Base-by-base conservation (phyloP, 2,797 vertebrate genomes). In the Dromococcyx pavoninus region DNA sequence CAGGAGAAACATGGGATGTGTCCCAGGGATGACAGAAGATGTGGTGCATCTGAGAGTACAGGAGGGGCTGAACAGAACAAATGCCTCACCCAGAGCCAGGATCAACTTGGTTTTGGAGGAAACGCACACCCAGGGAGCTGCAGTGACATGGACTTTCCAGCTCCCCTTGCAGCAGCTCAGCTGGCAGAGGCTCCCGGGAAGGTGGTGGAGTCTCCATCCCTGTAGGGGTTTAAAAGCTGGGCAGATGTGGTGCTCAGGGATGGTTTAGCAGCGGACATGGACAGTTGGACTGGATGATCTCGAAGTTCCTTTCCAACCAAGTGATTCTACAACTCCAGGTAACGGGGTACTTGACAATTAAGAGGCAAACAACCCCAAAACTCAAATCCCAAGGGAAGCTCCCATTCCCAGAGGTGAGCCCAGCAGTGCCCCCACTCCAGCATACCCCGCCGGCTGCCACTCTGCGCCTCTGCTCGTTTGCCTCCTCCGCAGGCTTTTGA, bases 321-420 rank as follows among this genome's bases (percentile, higher is more conserved):
- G 39, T 14, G 39, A 41, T 41, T 41, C 48, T n/a, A 30, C 0
- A 0, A 22, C 51, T 54, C 33, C 32, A 83, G 60, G 50, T 46
- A 50, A 17, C 1, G 12, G n/a, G 6, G 15, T 41, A 46, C 22
- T 50, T 44, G 14, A 10, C 53, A 65, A 21, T 9, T 51, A 25
- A 35, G 13, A 16, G 14, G 5, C 18, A 7, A 4, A 54, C 28
- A 15, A 0, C 0, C 10, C 37, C 8, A 17, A 66, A 86, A 66
- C 23, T 30, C 51, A 51, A 93, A 69, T 30, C 28, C 65, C 6
- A 2, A 62, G 62, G 30, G 27, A 27, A 73, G 30, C 22, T 43
- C 13, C 46, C 35, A 60, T 16, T 73, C 60, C 41, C 48, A 33
- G 65, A 58, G 22, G 11, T 35, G 50, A 72, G 64, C 27, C 57